phyloP scores from a whole-genome alignment of 2,797 vertebrate species.

The Pseudopleuronectes americanus region DNA sequence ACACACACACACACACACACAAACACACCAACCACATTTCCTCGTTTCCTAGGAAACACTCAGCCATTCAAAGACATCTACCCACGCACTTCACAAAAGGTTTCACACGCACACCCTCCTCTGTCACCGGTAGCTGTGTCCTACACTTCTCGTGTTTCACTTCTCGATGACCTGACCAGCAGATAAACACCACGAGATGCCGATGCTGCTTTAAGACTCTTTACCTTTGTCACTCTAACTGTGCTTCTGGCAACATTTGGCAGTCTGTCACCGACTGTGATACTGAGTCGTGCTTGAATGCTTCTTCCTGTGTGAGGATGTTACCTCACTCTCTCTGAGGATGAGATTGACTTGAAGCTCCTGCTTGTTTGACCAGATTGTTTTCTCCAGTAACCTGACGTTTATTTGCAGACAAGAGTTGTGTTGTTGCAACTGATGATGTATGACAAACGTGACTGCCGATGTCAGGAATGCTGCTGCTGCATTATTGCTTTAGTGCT shows the following conservation, averaged over 20 bases:
- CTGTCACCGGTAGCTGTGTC: neutral
- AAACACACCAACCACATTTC: constrained; percentile 14
- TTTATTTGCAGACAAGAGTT: neutral
- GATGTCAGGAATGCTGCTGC: neutral
- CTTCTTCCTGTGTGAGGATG: neutral
- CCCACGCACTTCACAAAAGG: constrained; percentile 42
- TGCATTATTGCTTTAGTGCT: neutral
- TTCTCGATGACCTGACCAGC: constrained; percentile 10
- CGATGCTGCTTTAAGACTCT: neutral
- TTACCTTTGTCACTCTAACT: neutral
- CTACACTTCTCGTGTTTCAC: constrained; percentile 26
- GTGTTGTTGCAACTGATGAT: neutral
- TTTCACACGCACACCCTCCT: constrained; percentile 39
- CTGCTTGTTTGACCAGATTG: neutral
- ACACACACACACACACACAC: neutral
- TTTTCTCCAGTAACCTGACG: neutral
- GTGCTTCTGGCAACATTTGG: too few species aligned
- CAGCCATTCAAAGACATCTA: constrained; percentile 46
- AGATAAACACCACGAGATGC: neutral
- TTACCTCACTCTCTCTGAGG: neutral
- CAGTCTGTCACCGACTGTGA: constrained; percentile 1
- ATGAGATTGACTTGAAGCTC: neutral
- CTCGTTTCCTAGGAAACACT: constrained; percentile 66
- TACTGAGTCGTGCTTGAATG: neutral
- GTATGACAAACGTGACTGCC: neutral